A percentile compares a stretch with the other conserved stretches of the same genome.
Evolutionary conservation across 1,140 invertebrate genomes (phyloP).

Genomic region (Lepidurus couesii): DNA sequence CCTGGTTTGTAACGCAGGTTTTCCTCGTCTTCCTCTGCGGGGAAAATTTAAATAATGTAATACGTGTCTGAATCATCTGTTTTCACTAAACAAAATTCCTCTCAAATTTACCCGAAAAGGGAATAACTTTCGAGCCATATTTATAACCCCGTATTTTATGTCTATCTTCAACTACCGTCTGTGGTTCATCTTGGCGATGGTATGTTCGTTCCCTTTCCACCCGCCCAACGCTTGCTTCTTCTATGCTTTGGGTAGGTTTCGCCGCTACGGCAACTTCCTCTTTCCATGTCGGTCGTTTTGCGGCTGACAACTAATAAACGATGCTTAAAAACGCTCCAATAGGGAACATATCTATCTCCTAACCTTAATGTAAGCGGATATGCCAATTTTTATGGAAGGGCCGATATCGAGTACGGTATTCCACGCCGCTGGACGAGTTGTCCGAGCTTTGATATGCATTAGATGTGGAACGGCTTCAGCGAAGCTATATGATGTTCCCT

Average conservation of each 20-base stretch:
- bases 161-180: conserved; percentile 47
- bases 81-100: not conserved
- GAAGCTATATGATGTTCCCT: conserved; percentile 40
- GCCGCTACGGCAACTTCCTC: conserved; percentile 40
- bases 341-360: conserved; percentile 24
- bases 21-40: conserved; percentile 46
- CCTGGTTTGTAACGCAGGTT: conserved; percentile 48
- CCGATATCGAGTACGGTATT: conserved; percentile 49
- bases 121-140: conserved; percentile 51
- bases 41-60: not conserved
- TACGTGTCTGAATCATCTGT: not conserved
- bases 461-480: conserved; percentile 50
- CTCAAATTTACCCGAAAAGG: conserved; percentile 41
- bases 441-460: conserved; percentile 47
- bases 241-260: conserved; percentile 39
- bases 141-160: conserved; percentile 49
- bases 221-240: conserved; percentile 43
- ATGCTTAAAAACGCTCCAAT: conserved; percentile 22
- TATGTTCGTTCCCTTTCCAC: conserved; percentile 43
- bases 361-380: conserved; percentile 48
- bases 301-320: conserved; percentile 30
- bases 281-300: conserved; percentile 43
- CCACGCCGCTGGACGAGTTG: conserved; percentile 47
- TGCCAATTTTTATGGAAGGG: conserved; percentile 46
- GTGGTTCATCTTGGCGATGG: conserved; percentile 49